Evolutionary conservation across 2,888 invertebrate genomes (phyloP).

Genomic region (Apamea monoglypha): DNA sequence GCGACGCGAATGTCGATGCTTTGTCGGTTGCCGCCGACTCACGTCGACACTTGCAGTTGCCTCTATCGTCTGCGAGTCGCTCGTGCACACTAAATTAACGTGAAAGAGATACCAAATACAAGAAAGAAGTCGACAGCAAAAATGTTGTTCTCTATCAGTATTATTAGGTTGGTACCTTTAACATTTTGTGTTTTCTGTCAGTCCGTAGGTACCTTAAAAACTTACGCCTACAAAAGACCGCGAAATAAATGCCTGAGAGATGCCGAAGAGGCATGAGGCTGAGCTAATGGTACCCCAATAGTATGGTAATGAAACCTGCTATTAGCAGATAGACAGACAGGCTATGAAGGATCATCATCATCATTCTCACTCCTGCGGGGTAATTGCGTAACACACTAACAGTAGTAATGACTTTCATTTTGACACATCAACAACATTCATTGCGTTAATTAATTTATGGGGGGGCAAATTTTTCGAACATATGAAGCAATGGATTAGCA

Average conservation of each 20-base stretch:
- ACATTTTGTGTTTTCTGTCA: not conserved
- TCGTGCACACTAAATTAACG: not conserved
- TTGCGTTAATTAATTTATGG: no score
- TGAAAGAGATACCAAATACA: not conserved
- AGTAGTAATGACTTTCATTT: no score
- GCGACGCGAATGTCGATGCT: no score
- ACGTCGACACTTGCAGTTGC: no score
- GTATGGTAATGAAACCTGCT: not conserved
- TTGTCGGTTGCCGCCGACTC: no score
- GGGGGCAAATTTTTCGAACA: no score
- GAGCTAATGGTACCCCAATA: no score
- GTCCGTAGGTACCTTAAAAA: not conserved
- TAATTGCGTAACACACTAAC: no score
- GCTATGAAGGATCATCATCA: not conserved
- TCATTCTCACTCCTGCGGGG: not conserved
- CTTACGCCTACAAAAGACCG: not conserved
- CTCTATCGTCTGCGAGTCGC: no score
- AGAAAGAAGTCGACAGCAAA: not conserved
- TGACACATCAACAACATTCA: no score
- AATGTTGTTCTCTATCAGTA: slow-evolving; percentile 6
- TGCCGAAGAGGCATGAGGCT: no score
- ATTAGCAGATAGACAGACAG: not conserved
- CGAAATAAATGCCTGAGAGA: not conserved
- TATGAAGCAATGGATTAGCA: no score
- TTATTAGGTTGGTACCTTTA: not conserved